phyloP scores from a whole-genome alignment of 2,113 vertebrate species.

The Burhinus bistriatus region DNA sequence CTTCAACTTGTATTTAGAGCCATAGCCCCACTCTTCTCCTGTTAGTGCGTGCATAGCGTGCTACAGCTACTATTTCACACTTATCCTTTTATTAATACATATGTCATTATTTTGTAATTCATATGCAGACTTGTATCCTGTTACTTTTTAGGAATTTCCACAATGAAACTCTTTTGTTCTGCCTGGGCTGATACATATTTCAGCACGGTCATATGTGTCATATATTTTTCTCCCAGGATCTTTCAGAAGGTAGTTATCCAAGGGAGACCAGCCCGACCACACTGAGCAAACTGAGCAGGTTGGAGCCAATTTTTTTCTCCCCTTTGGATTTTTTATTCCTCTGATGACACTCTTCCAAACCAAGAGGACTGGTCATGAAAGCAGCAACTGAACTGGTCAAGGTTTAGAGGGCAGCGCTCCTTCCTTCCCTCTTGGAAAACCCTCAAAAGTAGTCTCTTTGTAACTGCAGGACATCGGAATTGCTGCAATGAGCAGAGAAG shows the following conservation, averaged over 20 bases:
- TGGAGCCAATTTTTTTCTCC: too few species aligned
- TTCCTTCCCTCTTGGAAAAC: neutral
- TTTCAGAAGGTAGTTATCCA: neutral
- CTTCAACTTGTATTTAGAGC: neutral
- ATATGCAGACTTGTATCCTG: neutral
- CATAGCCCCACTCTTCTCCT: neutral
- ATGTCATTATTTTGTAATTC: neutral
- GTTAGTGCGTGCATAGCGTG: neutral
- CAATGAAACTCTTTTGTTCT: neutral
- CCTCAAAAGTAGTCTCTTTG: neutral
- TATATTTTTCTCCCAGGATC: neutral
- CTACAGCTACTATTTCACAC: neutral
- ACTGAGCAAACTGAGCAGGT: neutral
- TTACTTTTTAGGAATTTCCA: neutral
- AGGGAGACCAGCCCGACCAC: neutral
- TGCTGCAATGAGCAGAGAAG: neutral
- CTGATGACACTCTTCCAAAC: neutral
- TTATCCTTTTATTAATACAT: neutral
- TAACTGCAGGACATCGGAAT: neutral
- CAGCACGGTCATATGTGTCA: neutral
- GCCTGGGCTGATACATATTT: neutral
- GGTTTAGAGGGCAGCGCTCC: neutral
- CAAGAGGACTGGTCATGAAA: neutral
- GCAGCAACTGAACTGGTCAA: neutral
- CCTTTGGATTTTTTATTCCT: neutral